Conservation (phyloP, 2,797 vertebrate genomes). For the Anabacerthia variegaticeps region DNA sequence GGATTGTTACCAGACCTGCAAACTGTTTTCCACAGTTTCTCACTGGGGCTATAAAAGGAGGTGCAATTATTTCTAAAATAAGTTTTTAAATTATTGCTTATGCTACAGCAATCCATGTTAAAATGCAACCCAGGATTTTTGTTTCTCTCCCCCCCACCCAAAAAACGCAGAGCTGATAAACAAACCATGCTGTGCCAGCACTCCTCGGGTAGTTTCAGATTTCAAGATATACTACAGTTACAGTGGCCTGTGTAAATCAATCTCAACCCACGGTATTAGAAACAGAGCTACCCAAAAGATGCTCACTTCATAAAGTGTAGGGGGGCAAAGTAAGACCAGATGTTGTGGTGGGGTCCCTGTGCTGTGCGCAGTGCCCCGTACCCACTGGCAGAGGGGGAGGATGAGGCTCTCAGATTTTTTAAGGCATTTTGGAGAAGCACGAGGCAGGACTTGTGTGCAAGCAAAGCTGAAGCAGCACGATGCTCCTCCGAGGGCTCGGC, state of each 20-base stretch:
- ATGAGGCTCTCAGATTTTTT: background rate
- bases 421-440: background rate
- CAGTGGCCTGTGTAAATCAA: constrained; percentile 37
- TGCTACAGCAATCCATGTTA: background rate
- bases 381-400: background rate
- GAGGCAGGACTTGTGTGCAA: background rate
- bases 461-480: background rate
- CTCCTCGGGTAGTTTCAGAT: constrained; percentile 21
- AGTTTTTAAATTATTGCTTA: constrained; percentile 12
- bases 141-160: background rate
- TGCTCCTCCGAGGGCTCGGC: background rate
- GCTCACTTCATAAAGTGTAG: background rate
- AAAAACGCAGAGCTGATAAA: background rate
- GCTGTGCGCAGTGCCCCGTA: background rate
- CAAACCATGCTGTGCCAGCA: constrained; percentile 39
- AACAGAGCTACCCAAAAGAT: constrained; percentile 32
- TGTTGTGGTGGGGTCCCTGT: background rate
- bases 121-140: constrained; percentile 14
- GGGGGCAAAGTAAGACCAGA: background rate
- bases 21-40: constrained; percentile 17
- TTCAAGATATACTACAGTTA: constrained; percentile 33
- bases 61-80: constrained; percentile 10
- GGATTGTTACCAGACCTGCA: constrained; percentile 29
- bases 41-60: background rate
- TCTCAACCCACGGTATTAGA: constrained; percentile 3